phyloP scores from a whole-genome alignment of 2,888 invertebrate species.

The Sabatieria punctata region DNA sequence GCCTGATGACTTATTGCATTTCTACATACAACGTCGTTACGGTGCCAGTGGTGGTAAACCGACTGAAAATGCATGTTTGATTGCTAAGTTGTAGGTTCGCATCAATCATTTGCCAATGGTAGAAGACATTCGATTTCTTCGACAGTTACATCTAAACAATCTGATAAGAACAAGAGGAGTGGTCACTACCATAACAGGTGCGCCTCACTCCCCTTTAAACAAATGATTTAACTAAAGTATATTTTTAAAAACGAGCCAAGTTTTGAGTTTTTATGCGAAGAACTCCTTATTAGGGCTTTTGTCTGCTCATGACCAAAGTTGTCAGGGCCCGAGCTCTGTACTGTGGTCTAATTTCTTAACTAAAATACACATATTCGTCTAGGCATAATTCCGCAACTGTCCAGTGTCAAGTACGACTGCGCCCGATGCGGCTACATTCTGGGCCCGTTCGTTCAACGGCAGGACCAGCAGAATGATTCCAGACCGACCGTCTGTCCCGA shows the following conservation, averaged over 20 bases:
- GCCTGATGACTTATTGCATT: too few relatives aligned
- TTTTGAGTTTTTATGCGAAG: not conserved
- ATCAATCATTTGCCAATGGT: conserved; percentile 85
- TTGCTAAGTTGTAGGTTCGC: conserved; percentile 49
- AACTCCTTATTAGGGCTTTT: too few relatives aligned
- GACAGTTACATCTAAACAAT: conserved; percentile 61
- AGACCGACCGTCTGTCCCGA: conserved; percentile 93
- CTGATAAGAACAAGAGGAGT: conserved; percentile 81
- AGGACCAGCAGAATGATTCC: conserved; percentile 75
- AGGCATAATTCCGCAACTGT: conserved; percentile 76
- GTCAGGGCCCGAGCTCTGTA: not conserved
- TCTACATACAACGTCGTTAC: too few relatives aligned
- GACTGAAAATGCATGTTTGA: conserved; percentile 83
- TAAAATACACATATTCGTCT: not conserved
- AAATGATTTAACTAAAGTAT: not conserved
- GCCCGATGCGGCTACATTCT: conserved; percentile 79
- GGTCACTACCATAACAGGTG: conserved; percentile 73
- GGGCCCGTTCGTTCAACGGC: conserved; percentile 87
- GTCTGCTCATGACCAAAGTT: too few relatives aligned
- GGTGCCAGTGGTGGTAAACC: too few relatives aligned
- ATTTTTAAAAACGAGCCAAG: too few relatives aligned
- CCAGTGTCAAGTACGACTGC: conserved; percentile 90
- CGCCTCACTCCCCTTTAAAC: not conserved
- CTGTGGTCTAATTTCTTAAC: not conserved
- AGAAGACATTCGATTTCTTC: conserved; percentile 81